phyloP scores from a whole-genome alignment of 2,113 vertebrate species.

The Ardeotis arabs region DNA sequence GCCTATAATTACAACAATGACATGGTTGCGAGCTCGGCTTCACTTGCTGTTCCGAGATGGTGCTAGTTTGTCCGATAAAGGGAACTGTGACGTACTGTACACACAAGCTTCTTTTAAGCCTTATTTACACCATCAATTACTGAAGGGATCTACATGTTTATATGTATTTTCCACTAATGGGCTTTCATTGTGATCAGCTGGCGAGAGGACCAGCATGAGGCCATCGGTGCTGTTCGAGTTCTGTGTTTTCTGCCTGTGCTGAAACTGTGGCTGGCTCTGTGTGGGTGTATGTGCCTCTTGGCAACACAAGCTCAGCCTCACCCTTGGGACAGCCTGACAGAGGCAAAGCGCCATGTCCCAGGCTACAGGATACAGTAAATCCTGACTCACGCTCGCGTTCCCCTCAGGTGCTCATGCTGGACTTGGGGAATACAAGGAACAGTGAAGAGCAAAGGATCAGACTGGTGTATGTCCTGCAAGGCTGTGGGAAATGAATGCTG shows the following conservation, averaged over 20 bases:
- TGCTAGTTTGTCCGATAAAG: neutral
- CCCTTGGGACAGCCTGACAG: too few relatives aligned
- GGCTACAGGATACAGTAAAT: neutral
- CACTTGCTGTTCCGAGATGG: neutral
- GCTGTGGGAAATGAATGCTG: neutral
- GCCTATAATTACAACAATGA: neutral
- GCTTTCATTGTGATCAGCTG: neutral
- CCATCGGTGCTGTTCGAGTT: neutral
- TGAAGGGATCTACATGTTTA: neutral
- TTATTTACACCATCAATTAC: neutral
- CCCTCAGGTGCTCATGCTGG: accelerated
- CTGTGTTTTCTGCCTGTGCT: neutral
- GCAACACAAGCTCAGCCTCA: neutral
- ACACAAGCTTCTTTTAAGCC: neutral
- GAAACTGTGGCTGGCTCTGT: neutral
- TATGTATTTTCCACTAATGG: neutral
- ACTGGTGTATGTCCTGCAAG: neutral
- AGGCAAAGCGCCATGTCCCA: too few relatives aligned
- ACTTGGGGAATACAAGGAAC: neutral
- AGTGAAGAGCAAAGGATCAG: neutral
- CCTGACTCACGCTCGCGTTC: accelerated
- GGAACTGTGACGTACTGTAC: neutral
- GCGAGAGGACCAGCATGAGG: neutral
- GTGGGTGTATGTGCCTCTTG: neutral
- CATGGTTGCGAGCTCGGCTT: neutral